Percentiles rank a stretch among this genome's conserved stretches.
Evolutionary conservation across 2,113 vertebrate species (phyloP).

Genomic region (Clarias batrachus): DNA sequence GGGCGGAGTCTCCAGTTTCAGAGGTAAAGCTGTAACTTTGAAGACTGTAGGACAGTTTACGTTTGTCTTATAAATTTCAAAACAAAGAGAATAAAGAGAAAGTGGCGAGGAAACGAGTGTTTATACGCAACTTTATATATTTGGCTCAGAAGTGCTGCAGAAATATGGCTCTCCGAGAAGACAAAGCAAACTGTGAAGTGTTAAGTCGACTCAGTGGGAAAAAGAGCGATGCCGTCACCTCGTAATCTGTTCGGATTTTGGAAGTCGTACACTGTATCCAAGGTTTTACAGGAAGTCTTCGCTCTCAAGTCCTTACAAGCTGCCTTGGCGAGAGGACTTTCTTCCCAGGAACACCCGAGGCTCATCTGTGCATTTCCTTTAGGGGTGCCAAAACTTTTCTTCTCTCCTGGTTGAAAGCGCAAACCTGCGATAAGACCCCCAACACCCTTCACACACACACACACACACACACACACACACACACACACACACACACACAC

Average conservation of each 20-base stretch:
- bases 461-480: neutral
- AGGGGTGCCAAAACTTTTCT: conserved; percentile 4
- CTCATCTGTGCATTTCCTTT: neutral
- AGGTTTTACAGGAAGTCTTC: neutral
- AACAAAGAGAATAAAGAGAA: neutral
- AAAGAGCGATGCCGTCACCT: neutral
- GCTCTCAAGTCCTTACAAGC: neutral
- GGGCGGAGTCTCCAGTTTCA: too few species aligned
- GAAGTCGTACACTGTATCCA: neutral
- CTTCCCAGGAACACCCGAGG: neutral
- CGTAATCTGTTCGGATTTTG: neutral
- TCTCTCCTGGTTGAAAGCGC: neutral
- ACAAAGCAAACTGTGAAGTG: neutral
- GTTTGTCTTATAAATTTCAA: neutral
- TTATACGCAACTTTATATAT: neutral
- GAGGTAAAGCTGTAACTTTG: neutral
- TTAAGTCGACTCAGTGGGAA: neutral
- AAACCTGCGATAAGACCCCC: neutral
- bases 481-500: neutral
- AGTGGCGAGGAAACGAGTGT: neutral
- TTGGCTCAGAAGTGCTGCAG: neutral
- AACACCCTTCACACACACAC: neutral
- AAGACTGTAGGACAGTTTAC: neutral
- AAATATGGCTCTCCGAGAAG: neutral
- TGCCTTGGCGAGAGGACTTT: neutral